phyloP scores from a whole-genome alignment of 30 jellyfish, hydroid and myxozoan species.

The Aurelia coerulea region DNA sequence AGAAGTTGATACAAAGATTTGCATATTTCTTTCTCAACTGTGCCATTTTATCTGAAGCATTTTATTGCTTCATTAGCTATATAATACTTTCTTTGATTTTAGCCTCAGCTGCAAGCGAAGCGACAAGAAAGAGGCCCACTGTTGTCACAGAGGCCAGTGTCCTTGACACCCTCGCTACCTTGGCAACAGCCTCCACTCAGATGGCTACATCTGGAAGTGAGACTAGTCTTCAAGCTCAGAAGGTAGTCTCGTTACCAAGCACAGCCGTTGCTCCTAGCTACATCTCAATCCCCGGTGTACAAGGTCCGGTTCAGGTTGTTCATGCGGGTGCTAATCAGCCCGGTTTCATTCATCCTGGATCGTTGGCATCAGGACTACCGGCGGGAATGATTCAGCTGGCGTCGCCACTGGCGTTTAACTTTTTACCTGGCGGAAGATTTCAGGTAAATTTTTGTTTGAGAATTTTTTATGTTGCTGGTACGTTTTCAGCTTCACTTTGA shows the following conservation, averaged over 20 bases:
- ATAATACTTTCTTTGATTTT: no score
- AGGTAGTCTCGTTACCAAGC: constrained; percentile 33
- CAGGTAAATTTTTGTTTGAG: constrained; percentile 7
- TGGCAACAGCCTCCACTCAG: constrained; percentile 84
- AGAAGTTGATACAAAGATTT: no score
- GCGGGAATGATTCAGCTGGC: constrained; percentile 75
- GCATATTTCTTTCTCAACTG: no score
- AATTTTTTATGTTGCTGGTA: no score
- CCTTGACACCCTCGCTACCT: constrained; percentile 77
- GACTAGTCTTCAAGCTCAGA: constrained; percentile 14
- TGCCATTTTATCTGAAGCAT: no score
- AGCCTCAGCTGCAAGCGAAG: neutral
- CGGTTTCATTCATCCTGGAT: constrained; percentile 40
- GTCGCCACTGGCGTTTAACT: constrained; percentile 67
- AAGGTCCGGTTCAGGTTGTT: constrained; percentile 58
- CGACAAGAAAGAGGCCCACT: neutral
- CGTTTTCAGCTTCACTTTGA: neutral
- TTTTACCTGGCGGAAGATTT: constrained; percentile 66
- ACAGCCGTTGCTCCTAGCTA: constrained; percentile 50
- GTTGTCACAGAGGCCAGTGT: constrained; percentile 67
- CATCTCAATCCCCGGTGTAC: constrained; percentile 65
- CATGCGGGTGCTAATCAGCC: constrained; percentile 55
- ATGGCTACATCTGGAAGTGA: constrained; percentile 50
- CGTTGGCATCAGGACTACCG: constrained; percentile 49
- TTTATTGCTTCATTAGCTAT: no score